phyloP scores from a whole-genome alignment of 2,113 vertebrate genomes.

The Leiothrix lutea region DNA sequence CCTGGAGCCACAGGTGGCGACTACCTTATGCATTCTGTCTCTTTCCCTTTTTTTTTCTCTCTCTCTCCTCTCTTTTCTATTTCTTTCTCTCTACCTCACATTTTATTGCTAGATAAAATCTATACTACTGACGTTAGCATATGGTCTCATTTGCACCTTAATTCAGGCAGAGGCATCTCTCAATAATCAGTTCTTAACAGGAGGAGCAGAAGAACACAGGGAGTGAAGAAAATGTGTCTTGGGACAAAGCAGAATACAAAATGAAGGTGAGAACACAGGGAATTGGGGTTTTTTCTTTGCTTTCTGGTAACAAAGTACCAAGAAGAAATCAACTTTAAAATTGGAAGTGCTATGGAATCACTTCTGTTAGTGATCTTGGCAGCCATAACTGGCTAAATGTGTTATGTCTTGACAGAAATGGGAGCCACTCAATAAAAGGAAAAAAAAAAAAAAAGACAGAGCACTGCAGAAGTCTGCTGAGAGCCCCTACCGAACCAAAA shows the following conservation, averaged over 20 bases:
- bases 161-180: background rate
- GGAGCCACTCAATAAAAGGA: background rate
- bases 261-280: background rate
- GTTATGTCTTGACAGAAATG: background rate
- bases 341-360: background rate
- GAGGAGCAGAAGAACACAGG: background rate
- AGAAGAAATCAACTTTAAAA: background rate
- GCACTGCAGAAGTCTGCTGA: background rate
- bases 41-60: background rate
- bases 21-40: fast-evolving
- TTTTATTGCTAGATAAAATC: background rate
- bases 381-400: background rate
- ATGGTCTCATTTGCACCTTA: background rate
- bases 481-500: background rate
- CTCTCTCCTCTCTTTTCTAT: background rate
- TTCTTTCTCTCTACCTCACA: background rate
- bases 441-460: background rate
- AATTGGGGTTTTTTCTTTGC: background rate
- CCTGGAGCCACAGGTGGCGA: background rate
- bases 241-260: background rate
- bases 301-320: background rate
- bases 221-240: background rate
- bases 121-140: background rate
- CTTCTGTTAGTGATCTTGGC: background rate
- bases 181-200: background rate